Conservation (phyloP, 2,797 vertebrate genomes). For the Delichon dasypus region DNA sequence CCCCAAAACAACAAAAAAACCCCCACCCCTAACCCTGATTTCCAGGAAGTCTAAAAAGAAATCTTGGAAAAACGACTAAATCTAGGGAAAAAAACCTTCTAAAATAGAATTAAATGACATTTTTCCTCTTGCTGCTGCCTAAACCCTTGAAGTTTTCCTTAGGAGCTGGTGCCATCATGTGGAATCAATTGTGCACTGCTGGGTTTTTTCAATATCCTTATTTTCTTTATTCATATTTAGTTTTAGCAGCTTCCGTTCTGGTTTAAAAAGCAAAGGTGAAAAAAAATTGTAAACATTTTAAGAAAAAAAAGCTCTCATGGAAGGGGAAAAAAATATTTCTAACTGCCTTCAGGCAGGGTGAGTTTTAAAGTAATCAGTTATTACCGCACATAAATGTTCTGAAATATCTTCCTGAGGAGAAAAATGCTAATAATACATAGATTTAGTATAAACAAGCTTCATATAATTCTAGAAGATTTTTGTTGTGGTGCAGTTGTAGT, state of each 20-base stretch:
- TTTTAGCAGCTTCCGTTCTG: background rate
- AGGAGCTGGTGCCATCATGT: constrained; percentile 48
- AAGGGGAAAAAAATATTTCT: background rate
- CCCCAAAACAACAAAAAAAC: background rate
- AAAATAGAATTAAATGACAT: background rate
- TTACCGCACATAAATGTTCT: background rate
- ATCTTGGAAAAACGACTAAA: background rate
- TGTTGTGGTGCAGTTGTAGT: background rate
- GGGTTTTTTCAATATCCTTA: background rate
- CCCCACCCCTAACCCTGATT: background rate
- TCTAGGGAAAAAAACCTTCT: background rate
- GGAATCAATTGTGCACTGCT: background rate
- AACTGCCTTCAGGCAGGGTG: background rate
- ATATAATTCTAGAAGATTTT: background rate
- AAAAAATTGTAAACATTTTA: background rate
- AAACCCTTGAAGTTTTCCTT: background rate
- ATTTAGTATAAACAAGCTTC: background rate
- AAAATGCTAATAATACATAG: background rate
- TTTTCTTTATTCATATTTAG: background rate
- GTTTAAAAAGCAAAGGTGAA: background rate
- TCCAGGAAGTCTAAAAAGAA: background rate
- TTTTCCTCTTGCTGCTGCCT: background rate
- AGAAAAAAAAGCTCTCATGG: background rate
- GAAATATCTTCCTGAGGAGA: background rate
- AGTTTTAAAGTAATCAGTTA: background rate